Base-by-base conservation (phyloP, 2,888 invertebrate genomes). In the Eudemis profundana region DNA sequence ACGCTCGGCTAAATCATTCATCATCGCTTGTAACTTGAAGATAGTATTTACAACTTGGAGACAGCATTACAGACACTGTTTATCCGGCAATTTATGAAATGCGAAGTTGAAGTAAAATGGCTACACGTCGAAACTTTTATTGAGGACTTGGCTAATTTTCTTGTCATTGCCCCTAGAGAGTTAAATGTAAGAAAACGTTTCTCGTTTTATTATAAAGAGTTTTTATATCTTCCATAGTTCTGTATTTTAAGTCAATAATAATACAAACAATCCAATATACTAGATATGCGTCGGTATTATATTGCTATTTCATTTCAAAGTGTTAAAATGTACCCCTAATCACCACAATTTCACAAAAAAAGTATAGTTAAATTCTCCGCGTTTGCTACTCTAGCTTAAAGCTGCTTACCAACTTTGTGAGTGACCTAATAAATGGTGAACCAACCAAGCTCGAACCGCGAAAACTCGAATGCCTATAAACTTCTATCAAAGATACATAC, bases 1-100 rank as follows among this genome's bases (percentile, higher is more conserved):
- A 56, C 64, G 66, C 59, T 67, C 73, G 62, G 67, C 67, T 63
- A 50, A 47, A 63, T 57, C 70, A 68, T 70, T 70, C 71, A 70
- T 69, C 64, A 70, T 68, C 61, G 60, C 65, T 63, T 62, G 23
- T 40, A 59, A 64, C 56, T 67, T 50, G 56, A 50, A 57, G 60
- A 49, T 51, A 64, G 50, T 64, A 42, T 29, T 29, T 29, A 29
- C 29, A 29, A 29, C 29, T 29, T 29, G 29, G 29, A 29, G 29
- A 29, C 44, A 38, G 64, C 50, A 36, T 64, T 64, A 57, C 19
- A 44, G 47, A n/a, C n/a, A 50, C 50, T 59, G 44, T 64, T 64
- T 59, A 51, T 51, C 50, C 59, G 23, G 36, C 57, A 21, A 51
- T 64, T 51, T 59, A 59, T 59, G 50, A 59, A 50, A 44, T 46